A percentile compares a stretch with the other conserved stretches of the same genome.
These are phyloP conservation scores for Distichodus sexfasciatus DNA, from an alignment of 2,797 vertebrate genomes.

Conservation along the genomic window DNA sequence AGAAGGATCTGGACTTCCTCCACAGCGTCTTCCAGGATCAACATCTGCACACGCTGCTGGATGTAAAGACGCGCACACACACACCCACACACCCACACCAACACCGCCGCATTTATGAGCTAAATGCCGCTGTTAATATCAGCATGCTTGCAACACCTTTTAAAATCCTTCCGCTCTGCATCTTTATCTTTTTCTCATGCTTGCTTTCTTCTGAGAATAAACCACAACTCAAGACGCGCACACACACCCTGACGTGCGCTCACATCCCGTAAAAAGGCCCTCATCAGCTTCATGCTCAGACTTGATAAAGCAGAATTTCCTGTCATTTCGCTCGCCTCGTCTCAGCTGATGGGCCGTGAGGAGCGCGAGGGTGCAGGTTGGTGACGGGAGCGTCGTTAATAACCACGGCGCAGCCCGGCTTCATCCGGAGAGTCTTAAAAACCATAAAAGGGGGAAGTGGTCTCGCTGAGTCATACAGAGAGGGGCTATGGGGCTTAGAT, in stretches of 20 bases:
- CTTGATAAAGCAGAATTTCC: not conserved
- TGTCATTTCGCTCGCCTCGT: not conserved
- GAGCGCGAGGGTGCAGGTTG: not conserved
- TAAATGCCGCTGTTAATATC: not conserved
- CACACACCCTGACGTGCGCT: too few relatives aligned
- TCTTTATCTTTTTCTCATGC: not conserved
- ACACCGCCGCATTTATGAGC: not conserved
- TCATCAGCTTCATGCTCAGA: too few relatives aligned
- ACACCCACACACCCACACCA: not conserved
- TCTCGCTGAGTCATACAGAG: conserved; percentile 7
- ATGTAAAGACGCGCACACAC: conserved; percentile 77
- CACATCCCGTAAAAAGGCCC: too few relatives aligned
- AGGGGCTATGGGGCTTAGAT: not conserved
- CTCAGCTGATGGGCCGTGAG: not conserved
- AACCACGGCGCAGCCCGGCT: not conserved
- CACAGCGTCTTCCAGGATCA: conserved; percentile 99
- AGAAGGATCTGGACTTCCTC: conserved; percentile 98
- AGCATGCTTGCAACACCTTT: not conserved
- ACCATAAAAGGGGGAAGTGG: conserved; percentile 12
- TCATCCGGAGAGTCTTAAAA: not conserved
- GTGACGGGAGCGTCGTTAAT: not conserved
- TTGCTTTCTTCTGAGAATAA: not conserved
- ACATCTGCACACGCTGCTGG: conserved; percentile 95
- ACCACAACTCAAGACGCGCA: not conserved
- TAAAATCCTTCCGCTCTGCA: not conserved